A percentile compares a stretch with the other conserved stretches of the same genome.
phyloP scores from a whole-genome alignment of 92 coral and sea anemone genomes.

The Siderastrea radians region DNA sequence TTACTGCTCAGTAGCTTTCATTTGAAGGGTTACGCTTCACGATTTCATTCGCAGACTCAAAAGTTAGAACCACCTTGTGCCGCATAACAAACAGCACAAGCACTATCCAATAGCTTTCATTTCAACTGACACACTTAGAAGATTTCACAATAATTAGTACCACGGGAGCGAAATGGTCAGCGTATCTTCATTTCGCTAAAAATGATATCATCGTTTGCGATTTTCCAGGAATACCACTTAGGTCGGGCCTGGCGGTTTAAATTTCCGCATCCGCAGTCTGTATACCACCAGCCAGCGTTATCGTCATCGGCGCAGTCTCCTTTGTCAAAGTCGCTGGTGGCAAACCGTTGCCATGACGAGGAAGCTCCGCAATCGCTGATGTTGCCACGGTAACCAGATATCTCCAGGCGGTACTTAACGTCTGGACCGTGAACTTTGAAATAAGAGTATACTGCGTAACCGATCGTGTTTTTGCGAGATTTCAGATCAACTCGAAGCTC shows the following conservation, averaged over 20 bases:
- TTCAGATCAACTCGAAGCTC: not conserved
- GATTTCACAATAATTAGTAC: too few relatives aligned
- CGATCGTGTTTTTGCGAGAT: not conserved
- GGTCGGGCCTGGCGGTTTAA: conserved; percentile 1
- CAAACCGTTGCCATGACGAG: not conserved
- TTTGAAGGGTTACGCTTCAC: too few relatives aligned
- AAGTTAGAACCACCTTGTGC: too few relatives aligned
- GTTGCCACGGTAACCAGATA: conserved; percentile 11
- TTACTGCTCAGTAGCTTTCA: too few relatives aligned
- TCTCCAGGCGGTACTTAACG: conserved; percentile 6
- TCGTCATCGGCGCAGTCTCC: not conserved
- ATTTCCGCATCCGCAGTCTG: conserved; percentile 9
- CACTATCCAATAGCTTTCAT: too few relatives aligned
- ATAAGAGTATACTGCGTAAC: not conserved
- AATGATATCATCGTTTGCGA: not conserved
- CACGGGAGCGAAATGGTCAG: not conserved
- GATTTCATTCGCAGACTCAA: too few relatives aligned
- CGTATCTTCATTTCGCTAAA: conserved; percentile 32
- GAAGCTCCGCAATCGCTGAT: not conserved
- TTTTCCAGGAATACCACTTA: conserved; percentile 10
- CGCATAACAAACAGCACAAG: too few relatives aligned
- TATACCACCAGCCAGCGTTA: conserved; percentile 28
- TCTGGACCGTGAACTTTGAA: not conserved
- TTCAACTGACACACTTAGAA: too few relatives aligned
- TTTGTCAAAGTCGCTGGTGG: conserved; percentile 2